Percentiles rank a stretch among this genome's conserved stretches.
Evolutionary conservation across 2,797 vertebrate genomes (phyloP).

Genomic region (Typhlichthys eigenmanni): DNA sequence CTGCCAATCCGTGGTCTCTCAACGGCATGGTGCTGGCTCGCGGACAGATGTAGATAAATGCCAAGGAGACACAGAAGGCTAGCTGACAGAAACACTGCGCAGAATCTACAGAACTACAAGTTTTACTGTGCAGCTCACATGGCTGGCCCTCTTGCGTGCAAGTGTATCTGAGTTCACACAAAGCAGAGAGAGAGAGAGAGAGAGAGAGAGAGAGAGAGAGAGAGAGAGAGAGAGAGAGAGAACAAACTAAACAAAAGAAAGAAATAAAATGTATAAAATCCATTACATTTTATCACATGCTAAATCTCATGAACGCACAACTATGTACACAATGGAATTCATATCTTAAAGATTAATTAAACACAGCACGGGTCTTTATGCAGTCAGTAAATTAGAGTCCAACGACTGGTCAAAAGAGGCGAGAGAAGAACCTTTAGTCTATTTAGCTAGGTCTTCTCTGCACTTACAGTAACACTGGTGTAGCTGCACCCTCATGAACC

Average conservation of each 20-base stretch:
- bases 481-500: conserved; percentile 51
- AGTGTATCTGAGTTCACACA: no score
- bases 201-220: no score
- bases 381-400: conserved; percentile 24
- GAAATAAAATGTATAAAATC: no score
- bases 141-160: no score
- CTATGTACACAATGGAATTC: no score
- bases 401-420: conserved; percentile 43
- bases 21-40: conserved; percentile 31
- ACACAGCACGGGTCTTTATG: conserved; percentile 2
- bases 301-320: not conserved
- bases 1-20: conserved; percentile 32
- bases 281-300: no score
- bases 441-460: conserved; percentile 46
- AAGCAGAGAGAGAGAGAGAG: no score
- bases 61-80: conserved; percentile 17
- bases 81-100: conserved; percentile 3
- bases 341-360: not conserved
- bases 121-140: no score
- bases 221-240: no score
- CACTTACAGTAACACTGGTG: conserved; percentile 51
- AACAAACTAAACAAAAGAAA: no score
- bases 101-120: conserved; percentile 6
- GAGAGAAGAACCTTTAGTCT: conserved; percentile 21
- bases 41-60: conserved; percentile 43